A percentile compares a stretch with the other conserved stretches of the same genome.
Conservation (phyloP, 2,797 vertebrate species). For the Heteromormyrus szaboi region DNA sequence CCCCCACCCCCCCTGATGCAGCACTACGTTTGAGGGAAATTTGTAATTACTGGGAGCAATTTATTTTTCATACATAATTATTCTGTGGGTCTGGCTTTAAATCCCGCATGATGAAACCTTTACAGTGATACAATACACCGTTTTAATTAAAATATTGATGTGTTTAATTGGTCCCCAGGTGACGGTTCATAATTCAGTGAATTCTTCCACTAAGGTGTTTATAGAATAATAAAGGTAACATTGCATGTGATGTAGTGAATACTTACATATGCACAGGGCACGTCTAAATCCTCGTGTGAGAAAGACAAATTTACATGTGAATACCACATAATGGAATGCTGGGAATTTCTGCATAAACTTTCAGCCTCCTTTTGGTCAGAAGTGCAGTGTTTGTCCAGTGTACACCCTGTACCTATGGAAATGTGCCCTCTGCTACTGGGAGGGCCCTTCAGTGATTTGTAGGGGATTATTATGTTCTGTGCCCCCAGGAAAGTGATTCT, state of each 20-base stretch:
- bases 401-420: neutral
- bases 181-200: neutral
- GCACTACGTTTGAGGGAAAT: neutral
- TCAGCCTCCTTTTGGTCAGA: neutral
- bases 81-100: neutral
- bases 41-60: neutral
- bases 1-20: neutral
- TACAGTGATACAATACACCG: neutral
- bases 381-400: neutral
- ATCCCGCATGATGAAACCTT: neutral
- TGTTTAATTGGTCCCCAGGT: neutral
- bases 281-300: neutral
- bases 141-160: neutral
- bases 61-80: neutral
- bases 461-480: neutral
- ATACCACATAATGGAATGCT: neutral
- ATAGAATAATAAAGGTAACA: neutral
- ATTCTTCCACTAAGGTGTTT: neutral
- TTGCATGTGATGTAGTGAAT: neutral
- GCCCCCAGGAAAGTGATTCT: neutral
- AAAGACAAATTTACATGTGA: neutral
- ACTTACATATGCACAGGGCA: neutral
- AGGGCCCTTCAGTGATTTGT: neutral
- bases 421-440: neutral
- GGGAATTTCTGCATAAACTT: neutral